Evolutionary conservation across 2,888 invertebrate species (phyloP).

Genomic region (Phaonia tiefii): DNA sequence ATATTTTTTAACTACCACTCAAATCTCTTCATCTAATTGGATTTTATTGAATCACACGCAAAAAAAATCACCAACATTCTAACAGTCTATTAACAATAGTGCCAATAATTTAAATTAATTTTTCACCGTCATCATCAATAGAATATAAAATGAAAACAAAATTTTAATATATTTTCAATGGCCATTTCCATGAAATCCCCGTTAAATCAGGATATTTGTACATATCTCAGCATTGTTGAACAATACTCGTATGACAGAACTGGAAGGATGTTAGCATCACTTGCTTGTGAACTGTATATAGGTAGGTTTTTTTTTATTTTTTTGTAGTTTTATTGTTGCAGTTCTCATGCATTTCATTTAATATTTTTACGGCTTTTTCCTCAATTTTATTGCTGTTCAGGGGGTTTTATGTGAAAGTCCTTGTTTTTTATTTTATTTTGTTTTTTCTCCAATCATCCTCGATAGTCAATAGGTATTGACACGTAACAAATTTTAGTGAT

Average conservation of each 20-base stretch:
- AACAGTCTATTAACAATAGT: constrained; percentile 49
- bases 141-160: constrained; percentile 23
- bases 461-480: constrained; percentile 66
- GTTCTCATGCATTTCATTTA: constrained; percentile 25
- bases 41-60: constrained; percentile 29
- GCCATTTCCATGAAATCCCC: constrained; percentile 43
- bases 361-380: constrained; percentile 27
- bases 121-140: background rate
- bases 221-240: constrained; percentile 13
- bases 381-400: constrained; percentile 26
- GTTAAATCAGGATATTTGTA: constrained; percentile 46
- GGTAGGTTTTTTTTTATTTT: constrained; percentile 18
- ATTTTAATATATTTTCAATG: constrained; percentile 21
- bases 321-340: background rate
- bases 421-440: constrained; percentile 24
- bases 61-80: constrained; percentile 20
- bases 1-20: too few species aligned
- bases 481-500: constrained; percentile 66
- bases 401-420: constrained; percentile 7
- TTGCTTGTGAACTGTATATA: constrained; percentile 15
- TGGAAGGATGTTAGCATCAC: background rate
- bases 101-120: constrained; percentile 48
- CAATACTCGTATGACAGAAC: constrained; percentile 2
- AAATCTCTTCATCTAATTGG: constrained; percentile 7
- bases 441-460: constrained; percentile 53